Percentiles rank a stretch among this genome's conserved stretches.
phyloP scores from a whole-genome alignment of 2,888 invertebrate genomes.

The Adelphocoris suturalis region DNA sequence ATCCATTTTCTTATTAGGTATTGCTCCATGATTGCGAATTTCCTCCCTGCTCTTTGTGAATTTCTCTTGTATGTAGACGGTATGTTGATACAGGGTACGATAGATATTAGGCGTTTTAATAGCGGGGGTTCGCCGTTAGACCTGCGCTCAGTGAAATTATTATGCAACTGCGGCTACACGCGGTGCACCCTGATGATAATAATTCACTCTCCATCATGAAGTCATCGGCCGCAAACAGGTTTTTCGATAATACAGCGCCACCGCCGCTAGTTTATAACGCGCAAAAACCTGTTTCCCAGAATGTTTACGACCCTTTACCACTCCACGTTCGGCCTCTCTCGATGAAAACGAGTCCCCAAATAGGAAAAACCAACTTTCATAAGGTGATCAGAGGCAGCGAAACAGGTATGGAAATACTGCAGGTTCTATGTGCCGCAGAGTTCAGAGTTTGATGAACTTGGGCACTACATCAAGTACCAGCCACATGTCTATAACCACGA shows the following conservation, averaged over 20 bases:
- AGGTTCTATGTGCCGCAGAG: not conserved
- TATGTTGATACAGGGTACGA: no score
- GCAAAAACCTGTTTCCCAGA: not conserved
- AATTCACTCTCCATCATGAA: constrained; percentile 1
- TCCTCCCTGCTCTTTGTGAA: no score
- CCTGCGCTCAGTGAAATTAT: not conserved
- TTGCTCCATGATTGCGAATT: no score
- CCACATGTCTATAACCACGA: no score
- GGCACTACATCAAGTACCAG: no score
- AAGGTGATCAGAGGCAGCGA: not conserved
- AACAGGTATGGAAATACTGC: constrained; percentile 24
- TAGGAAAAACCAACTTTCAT: constrained; percentile 11
- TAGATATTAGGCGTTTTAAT: not conserved
- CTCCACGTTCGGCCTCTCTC: not conserved
- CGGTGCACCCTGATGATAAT: constrained; percentile 10
- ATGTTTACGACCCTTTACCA: constrained; percentile 29
- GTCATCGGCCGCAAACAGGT: constrained; percentile 32
- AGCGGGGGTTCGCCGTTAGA: not conserved
- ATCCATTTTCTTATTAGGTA: no score
- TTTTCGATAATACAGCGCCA: constrained; percentile 30
- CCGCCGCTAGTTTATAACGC: not conserved
- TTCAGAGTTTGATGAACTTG: no score
- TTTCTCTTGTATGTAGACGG: no score
- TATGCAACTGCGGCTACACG: constrained; percentile 19
- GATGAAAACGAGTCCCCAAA: constrained; percentile 1